Evolutionary conservation across 2,888 invertebrate species (phyloP).

Genomic region (Oscheius myriophilus): DNA sequence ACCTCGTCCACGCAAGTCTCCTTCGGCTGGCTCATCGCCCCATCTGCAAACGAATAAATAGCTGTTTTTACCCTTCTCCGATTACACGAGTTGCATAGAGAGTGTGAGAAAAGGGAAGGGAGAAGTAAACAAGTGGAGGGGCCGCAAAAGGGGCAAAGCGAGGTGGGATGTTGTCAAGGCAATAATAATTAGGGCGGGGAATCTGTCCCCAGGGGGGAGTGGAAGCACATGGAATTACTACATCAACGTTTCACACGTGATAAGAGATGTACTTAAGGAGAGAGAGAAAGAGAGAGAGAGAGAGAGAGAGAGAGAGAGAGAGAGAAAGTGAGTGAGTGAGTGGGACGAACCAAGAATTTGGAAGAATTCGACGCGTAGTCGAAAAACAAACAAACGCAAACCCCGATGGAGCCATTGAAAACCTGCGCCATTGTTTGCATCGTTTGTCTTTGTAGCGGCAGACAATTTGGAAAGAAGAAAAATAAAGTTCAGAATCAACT

Average conservation of each 20-base stretch:
- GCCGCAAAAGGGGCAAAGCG: too few relatives aligned
- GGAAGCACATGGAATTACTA: too few relatives aligned
- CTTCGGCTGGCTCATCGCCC: slow-evolving; percentile 11
- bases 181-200: slow-evolving; percentile 17
- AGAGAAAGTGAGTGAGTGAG: not conserved
- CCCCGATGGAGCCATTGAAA: too few relatives aligned
- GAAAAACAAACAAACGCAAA: too few relatives aligned
- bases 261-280: not conserved
- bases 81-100: not conserved
- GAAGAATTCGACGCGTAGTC: not conserved
- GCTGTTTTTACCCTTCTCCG: not conserved
- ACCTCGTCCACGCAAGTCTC: slow-evolving; percentile 29
- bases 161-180: slow-evolving; percentile 10
- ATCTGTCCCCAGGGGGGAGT: not conserved
- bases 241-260: too few relatives aligned
- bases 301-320: slow-evolving; percentile 13
- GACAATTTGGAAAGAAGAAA: too few relatives aligned
- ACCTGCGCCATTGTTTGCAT: too few relatives aligned
- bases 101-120: slow-evolving; percentile 6
- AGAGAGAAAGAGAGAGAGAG: slow-evolving; percentile 12
- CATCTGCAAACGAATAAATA: slow-evolving; percentile 11
- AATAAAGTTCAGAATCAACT: too few relatives aligned
- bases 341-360: not conserved
- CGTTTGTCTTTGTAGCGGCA: too few relatives aligned
- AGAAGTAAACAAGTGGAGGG: not conserved